phyloP scores from a whole-genome alignment of 2,797 vertebrate genomes.

The Sphenopsis melanotis region DNA sequence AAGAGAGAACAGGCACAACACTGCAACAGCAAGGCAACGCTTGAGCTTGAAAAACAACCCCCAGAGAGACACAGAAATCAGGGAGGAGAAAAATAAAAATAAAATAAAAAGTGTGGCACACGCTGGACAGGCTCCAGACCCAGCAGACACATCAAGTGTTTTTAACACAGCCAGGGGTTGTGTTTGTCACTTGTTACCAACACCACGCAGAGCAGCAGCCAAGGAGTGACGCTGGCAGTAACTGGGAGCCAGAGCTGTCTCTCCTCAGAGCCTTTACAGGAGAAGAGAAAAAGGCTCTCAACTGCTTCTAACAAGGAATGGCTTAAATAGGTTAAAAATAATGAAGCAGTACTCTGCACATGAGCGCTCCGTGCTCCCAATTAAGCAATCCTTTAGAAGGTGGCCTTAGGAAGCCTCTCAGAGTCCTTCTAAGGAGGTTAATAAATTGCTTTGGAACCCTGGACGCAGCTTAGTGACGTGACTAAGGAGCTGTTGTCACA shows the following conservation, averaged over 20 bases:
- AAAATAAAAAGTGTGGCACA: background rate
- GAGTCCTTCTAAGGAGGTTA: background rate
- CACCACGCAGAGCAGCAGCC: background rate
- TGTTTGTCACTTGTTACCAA: background rate
- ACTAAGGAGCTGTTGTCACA: background rate
- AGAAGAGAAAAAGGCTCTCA: background rate
- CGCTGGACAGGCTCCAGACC: background rate
- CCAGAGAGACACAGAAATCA: accelerated
- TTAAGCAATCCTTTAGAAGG: background rate
- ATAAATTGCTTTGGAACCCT: background rate
- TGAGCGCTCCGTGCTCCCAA: background rate
- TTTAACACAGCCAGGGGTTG: background rate
- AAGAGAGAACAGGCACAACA: background rate
- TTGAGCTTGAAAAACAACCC: background rate
- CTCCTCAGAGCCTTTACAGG: background rate
- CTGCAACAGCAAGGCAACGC: accelerated
- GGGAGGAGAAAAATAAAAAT: background rate
- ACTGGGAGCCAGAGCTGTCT: background rate
- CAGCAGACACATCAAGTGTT: background rate
- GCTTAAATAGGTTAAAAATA: constrained; percentile 37
- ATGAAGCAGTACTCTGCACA: background rate
- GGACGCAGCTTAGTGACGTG: background rate
- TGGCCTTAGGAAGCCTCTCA: background rate
- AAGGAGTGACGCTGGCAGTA: accelerated
- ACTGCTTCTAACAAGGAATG: background rate